Conservation (phyloP, 2,113 vertebrate species). For the Protobothrops mucrosquamatus region DNA sequence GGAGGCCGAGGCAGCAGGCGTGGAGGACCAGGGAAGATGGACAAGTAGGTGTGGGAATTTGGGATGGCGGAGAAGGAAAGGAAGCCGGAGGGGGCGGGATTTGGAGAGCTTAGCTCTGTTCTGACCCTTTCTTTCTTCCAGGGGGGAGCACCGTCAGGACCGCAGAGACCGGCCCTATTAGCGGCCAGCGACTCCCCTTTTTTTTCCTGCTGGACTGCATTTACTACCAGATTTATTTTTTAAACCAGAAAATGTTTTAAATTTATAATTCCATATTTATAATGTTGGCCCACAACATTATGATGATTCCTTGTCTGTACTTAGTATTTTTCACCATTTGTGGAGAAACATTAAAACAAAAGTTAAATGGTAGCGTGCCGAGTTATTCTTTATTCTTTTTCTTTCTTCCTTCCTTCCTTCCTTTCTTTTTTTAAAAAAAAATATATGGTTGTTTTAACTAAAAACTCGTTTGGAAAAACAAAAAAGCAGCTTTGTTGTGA, state of each 20-base stretch:
- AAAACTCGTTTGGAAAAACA: slow-evolving; percentile 41
- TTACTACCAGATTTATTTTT: slow-evolving; percentile 89
- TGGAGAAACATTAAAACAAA: slow-evolving; percentile 75
- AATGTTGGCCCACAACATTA: slow-evolving; percentile 77
- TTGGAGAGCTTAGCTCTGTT: neutral
- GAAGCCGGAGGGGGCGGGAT: too few species aligned
- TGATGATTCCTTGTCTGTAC: slow-evolving; percentile 77
- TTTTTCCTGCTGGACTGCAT: slow-evolving; percentile 63
- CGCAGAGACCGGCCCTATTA: slow-evolving; percentile 89
- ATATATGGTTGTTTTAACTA: slow-evolving; percentile 57
- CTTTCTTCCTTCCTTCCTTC: too few species aligned
- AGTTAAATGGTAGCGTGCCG: slow-evolving; percentile 73
- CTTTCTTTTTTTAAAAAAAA: too few species aligned
- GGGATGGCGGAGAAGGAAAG: rapidly evolving
- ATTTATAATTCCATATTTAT: slow-evolving; percentile 94
- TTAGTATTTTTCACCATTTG: slow-evolving; percentile 80
- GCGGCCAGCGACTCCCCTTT: slow-evolving; percentile 41
- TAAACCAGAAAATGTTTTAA: slow-evolving; percentile 87
- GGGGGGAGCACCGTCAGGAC: slow-evolving; percentile 88
- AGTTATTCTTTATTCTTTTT: slow-evolving; percentile 49
- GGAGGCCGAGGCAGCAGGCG: slow-evolving; percentile 75
- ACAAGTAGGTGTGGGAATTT: slow-evolving; percentile 65
- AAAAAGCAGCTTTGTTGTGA: slow-evolving; percentile 58
- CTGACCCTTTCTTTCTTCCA: slow-evolving; percentile 4
- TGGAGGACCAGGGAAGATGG: slow-evolving; percentile 77